A percentile compares a stretch with the other conserved stretches of the same genome.
phyloP scores from a whole-genome alignment of 2,888 invertebrate species.

The Acrobasis repandana region DNA sequence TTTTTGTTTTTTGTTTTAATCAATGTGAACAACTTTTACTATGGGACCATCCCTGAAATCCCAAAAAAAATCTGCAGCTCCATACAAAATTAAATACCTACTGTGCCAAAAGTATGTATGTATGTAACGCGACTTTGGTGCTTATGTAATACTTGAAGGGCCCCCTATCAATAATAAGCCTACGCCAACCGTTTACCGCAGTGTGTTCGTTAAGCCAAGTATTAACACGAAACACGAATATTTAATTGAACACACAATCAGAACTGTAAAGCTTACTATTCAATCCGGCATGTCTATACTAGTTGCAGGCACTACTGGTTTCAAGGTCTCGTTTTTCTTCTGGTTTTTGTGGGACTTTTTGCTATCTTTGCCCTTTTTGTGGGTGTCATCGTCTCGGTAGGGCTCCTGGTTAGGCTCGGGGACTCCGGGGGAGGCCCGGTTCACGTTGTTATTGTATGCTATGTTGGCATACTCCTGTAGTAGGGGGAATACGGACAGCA shows the following conservation, averaged over 20 bases:
- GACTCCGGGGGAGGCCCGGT: conserved; percentile 52
- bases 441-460: conserved; percentile 90
- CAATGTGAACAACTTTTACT: no score
- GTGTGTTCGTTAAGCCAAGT: conserved; percentile 42
- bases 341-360: conserved; percentile 86
- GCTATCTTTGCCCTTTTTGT: conserved; percentile 78
- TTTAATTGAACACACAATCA: conserved; percentile 69
- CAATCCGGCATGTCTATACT: conserved; percentile 96
- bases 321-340: conserved; percentile 90
- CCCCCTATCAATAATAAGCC: no score
- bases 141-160: no score
- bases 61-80: no score
- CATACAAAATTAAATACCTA: no score
- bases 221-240: conserved; percentile 44
- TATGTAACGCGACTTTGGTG: no score
- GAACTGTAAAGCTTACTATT: conserved; percentile 48
- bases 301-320: conserved; percentile 94
- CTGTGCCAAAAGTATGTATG: no score
- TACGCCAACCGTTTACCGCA: not conserved
- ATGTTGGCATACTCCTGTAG: conserved; percentile 99
- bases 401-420: conserved; percentile 75
- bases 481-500: conserved; percentile 96
- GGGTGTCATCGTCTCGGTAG: conserved; percentile 69
- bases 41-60: no score
- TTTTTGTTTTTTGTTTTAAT: no score